Evolutionary conservation across 2,113 vertebrate genomes (phyloP), one percentile per base, ranked within the genome.

Genomic region (Muscicapa adusta): DNA sequence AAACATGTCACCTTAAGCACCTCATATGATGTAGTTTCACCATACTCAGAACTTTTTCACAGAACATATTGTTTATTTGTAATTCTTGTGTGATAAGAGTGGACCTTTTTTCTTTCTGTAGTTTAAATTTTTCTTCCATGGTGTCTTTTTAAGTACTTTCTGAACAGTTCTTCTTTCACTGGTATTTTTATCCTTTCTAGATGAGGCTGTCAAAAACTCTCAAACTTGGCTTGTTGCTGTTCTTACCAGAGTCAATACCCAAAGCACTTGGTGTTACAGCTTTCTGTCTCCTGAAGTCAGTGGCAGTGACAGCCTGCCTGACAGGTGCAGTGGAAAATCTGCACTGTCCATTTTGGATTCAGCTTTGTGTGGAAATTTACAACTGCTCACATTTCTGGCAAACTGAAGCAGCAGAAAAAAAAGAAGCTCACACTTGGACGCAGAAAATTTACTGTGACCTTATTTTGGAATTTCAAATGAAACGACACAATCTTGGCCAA

Each of bases 301-400:
- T 45, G 74, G 54, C 75, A 79, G 38, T 40, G 62, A 65, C 58
- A 84, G 25, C 26, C 74, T 76, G 78, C 62, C 66, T 61, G 71
- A 95, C 62, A 89, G 85, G 62, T 90, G 70, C 74, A 79, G 26
- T 40, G 78, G 90, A 93, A 96, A 94, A 90, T 68, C 88, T 65
- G n/a, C 63, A 68, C 50, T 50, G 38, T 81, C 63, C 67, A 68
- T 88, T 71, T 91, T 87, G 78, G 79, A 62, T 76, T 68, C 74
- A 72, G 1, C 18, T 75, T 72, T 18, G 3, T 34, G 29, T 88
- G 88, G 85, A 96, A 94, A 79, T 67, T 61, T 94, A 85, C 42
- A 73, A 38, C 62, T 42, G 58, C 78, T 91, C 1, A 0, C 14
- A 28, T 57, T 91, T 79, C 70, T 96, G 95, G 70, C 78, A 91